phyloP scores from a whole-genome alignment of 2,888 invertebrate genomes.

The Himalopsyche kuldschensis region DNA sequence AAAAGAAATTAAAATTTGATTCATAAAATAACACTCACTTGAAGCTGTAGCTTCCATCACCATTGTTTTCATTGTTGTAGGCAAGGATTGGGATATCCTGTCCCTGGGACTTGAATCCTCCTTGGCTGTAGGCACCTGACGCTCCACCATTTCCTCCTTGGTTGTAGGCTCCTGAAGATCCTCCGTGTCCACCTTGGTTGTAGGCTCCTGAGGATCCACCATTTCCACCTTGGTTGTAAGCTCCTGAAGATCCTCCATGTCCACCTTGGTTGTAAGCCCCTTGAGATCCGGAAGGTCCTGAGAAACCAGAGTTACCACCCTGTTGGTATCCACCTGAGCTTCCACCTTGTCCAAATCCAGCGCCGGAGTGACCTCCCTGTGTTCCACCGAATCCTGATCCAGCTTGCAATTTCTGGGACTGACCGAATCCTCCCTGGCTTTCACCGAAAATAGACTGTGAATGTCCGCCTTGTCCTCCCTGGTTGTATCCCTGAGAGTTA shows the following conservation, averaged over 20 bases:
- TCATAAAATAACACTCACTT: slow-evolving; percentile 50
- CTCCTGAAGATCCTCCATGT: slow-evolving; percentile 10
- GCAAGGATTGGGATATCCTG: slow-evolving; percentile 62
- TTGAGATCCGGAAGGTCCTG: too few species aligned
- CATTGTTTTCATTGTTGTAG: slow-evolving; percentile 63
- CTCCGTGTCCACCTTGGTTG: neutral
- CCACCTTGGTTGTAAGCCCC: slow-evolving; percentile 10
- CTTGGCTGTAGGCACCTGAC: too few species aligned
- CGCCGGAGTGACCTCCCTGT: slow-evolving; percentile 4
- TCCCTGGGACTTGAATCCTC: slow-evolving; percentile 41
- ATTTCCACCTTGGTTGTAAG: too few species aligned
- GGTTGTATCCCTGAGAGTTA: neutral
- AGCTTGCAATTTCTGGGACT: neutral
- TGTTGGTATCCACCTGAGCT: neutral
- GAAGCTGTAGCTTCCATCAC: slow-evolving; percentile 66
- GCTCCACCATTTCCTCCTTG: too few species aligned
- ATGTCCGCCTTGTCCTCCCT: slow-evolving; percentile 12
- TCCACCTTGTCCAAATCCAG: neutral
- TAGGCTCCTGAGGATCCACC: neutral
- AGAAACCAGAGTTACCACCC: neutral
- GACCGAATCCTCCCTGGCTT: slow-evolving; percentile 5
- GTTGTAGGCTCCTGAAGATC: slow-evolving; percentile 3
- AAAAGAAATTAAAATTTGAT: too few species aligned
- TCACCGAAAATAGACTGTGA: slow-evolving; percentile 9
- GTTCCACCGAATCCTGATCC: neutral